Evolutionary conservation across 2,888 invertebrate species (phyloP).

Genomic region (Ophion slaviceki): DNA sequence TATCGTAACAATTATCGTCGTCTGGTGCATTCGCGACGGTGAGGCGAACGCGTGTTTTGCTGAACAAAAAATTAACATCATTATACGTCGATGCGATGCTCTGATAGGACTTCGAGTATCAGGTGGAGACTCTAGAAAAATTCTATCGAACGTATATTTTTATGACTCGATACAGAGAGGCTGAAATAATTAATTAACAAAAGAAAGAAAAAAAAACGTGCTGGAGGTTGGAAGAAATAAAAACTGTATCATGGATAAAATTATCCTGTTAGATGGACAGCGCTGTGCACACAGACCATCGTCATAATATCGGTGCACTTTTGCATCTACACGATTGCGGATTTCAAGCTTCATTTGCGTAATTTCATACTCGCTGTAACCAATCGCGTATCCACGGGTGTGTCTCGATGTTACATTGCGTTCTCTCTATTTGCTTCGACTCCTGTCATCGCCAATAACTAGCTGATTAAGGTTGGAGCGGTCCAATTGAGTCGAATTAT

Average conservation of each 20-base stretch:
- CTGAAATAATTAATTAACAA: slow-evolving; percentile 14
- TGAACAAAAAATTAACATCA: slow-evolving; percentile 37
- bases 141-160: background rate
- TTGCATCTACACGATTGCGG: background rate
- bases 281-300: slow-evolving; percentile 4
- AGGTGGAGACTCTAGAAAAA: slow-evolving; percentile 37
- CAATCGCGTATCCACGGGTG: slow-evolving; percentile 17
- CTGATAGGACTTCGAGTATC: slow-evolving; percentile 4
- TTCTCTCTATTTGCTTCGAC: background rate
- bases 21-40: background rate
- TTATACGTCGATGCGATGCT: slow-evolving; percentile 4
- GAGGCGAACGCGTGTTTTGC: slow-evolving; percentile 16
- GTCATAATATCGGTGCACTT: slow-evolving; percentile 15
- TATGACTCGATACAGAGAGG: slow-evolving; percentile 5
- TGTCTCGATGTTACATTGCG: background rate
- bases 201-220: slow-evolving; percentile 8
- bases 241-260: slow-evolving; percentile 28
- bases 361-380: slow-evolving; percentile 31
- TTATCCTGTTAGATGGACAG: slow-evolving; percentile 21
- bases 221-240: background rate
- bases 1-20: background rate
- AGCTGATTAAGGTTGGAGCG: background rate
- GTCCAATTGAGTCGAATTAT: too few species aligned
- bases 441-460: background rate
- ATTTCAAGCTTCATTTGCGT: slow-evolving; percentile 42